These are phyloP conservation scores for Musca domestica DNA, from an alignment of 1,140 invertebrate genomes.

Conservation along the genomic window DNA sequence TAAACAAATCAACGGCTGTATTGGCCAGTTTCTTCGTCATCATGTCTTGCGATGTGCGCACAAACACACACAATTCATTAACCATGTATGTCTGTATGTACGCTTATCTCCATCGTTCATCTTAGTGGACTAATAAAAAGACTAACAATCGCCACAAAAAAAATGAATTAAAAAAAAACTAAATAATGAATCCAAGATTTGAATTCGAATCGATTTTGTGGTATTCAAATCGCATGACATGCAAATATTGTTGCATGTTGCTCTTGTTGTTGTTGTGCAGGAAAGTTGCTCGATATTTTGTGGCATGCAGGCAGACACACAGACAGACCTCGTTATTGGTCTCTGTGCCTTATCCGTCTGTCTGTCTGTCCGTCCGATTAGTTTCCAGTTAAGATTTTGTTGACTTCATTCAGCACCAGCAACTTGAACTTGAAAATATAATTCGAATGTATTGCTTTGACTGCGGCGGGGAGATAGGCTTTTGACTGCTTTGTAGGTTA, in stretches of 20 bases:
- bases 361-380: too few relatives aligned
- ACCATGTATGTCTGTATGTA: conserved; percentile 5
- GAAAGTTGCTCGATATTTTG: too few relatives aligned
- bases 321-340: too few relatives aligned
- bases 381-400: too few relatives aligned
- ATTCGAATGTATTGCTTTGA: neutral
- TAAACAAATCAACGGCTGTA: conserved; percentile 9
- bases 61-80: conserved; percentile 14
- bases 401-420: too few relatives aligned
- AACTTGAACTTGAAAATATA: conserved; percentile 19
- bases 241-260: conserved; percentile 6
- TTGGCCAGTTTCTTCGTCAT: neutral
- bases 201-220: too few relatives aligned
- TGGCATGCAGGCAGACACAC: too few relatives aligned
- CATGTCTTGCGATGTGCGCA: neutral
- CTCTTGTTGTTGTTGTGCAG: too few relatives aligned
- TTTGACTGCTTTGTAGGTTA: neutral
- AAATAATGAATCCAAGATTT: too few relatives aligned
- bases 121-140: too few relatives aligned
- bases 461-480: neutral
- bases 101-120: neutral
- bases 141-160: neutral
- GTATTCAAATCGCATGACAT: neutral
- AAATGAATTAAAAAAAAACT: too few relatives aligned
- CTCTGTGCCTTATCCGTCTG: too few relatives aligned